Base-by-base conservation (phyloP, 2,797 vertebrate genomes). In the Triplophysa yarkandensis region DNA sequence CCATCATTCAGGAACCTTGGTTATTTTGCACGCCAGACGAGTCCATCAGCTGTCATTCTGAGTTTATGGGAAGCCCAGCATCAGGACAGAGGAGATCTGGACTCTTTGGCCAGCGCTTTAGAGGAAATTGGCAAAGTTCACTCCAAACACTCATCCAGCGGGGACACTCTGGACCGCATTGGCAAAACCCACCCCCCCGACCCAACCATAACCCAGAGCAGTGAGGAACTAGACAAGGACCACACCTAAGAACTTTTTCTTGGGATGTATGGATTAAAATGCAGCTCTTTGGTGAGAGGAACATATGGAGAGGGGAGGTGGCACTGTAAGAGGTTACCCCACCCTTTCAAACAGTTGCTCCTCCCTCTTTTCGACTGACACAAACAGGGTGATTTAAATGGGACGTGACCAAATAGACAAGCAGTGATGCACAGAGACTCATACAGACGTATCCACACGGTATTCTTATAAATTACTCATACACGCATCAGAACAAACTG, bases 81-180 rank as follows among this genome's bases (percentile, higher is more conserved):
- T 87, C 96, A 98, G 77, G 94, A 97, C 3, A 90, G 92, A 4
- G 94, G 94, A 5, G 95, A 98, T 86, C 94, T 99, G 65, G 95
- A 98, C 93, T 95, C 96, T 82, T 90, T 99, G 55, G 97, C 96
- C 85, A 96, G 95, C 73, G 97, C 96, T 77, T 91, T 99, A 55
- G 96, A 99, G 88, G 96, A 99, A 77, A 99, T 98, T 43, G 94
- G 95, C 83, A 94, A 95, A 92, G 95, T 96, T 88, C 96, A 98
- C 86, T 91, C 89, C 76, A 93, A 71, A 74, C 70, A 77, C 32
- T 74, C 67, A 50, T 36, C 55, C 43, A 68, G 69, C 13, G 48
- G 92, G 64, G 92, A 94, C 86, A 92, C 92, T 63, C 82, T 94
- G 52, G 93, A 93, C 82, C 92, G 91, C 76, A 98, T 98, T 65